Evolutionary conservation across 2,888 invertebrate genomes (phyloP).

Genomic region (Pollenia amentaria): DNA sequence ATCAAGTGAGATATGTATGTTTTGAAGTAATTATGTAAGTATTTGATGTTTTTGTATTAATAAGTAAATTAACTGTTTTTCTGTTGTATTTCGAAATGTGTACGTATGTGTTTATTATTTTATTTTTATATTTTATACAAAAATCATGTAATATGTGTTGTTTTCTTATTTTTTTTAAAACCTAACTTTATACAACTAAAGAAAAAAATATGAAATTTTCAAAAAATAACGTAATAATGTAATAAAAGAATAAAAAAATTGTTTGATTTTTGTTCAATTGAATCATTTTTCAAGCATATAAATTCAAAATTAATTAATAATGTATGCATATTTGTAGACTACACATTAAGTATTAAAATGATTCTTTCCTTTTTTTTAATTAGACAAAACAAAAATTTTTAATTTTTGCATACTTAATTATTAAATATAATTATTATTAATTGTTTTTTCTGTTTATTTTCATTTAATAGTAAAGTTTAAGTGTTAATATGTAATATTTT

Average conservation of each 20-base stretch:
- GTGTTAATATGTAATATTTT: constrained; percentile 40
- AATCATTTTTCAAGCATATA: constrained; percentile 28
- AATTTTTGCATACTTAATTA: constrained; percentile 72
- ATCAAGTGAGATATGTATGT: neutral
- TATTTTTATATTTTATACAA: constrained; percentile 47
- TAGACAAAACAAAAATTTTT: constrained; percentile 72
- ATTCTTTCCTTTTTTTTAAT: constrained; percentile 42
- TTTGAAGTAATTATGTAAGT: neutral
- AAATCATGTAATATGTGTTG: constrained; percentile 58
- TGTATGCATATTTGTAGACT: constrained; percentile 55
- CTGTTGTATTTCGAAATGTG: constrained; percentile 48
- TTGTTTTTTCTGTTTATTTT: constrained; percentile 19
- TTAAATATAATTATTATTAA: constrained; percentile 56
- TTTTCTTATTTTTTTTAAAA: constrained; percentile 61
- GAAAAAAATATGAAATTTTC: constrained; percentile 53
- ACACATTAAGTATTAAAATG: constrained; percentile 63
- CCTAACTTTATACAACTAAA: constrained; percentile 74
- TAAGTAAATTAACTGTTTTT: constrained; percentile 47
- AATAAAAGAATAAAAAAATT: constrained; percentile 48
- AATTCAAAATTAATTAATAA: constrained; percentile 68
- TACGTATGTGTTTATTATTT: constrained; percentile 62
- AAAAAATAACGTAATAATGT: constrained; percentile 55
- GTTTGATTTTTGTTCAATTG: constrained; percentile 31
- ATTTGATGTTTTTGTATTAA: constrained; percentile 5
- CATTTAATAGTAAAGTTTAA: constrained; percentile 55